These are phyloP conservation scores for Diadema setosum DNA, from an alignment of 35 echinoderm and acorn worm genomes.

Conservation along the genomic window DNA sequence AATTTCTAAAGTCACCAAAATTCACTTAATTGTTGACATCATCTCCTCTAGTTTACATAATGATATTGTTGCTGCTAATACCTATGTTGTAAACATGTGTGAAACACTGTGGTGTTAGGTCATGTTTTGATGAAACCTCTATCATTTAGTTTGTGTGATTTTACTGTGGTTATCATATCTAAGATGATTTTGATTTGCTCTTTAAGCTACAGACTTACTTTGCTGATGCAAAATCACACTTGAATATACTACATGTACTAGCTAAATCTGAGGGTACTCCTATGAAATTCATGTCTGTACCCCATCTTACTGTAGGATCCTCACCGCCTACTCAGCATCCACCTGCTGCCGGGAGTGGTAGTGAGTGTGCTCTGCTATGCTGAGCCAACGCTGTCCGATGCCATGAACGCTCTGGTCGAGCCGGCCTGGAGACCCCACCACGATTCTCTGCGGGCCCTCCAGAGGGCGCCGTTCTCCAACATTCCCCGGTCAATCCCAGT, in stretches of 20 bases:
- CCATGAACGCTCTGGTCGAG: conserved; percentile 60
- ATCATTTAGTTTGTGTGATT: no score
- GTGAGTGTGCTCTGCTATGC: conserved; percentile 85
- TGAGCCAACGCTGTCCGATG: conserved; percentile 62
- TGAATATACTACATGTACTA: not conserved
- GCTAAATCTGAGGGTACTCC: no score
- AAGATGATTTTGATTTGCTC: no score
- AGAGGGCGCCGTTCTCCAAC: conserved; percentile 42
- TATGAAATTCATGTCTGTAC: no score
- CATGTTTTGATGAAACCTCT: no score
- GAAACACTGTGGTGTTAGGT: no score
- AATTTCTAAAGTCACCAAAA: no score
- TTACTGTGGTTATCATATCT: no score
- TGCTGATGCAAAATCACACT: not conserved
- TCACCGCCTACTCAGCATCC: conserved; percentile 75
- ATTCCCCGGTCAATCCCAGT: conserved; percentile 41
- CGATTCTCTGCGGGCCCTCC: conserved; percentile 52
- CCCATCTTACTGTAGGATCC: conserved; percentile 41
- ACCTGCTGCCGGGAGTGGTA: conserved; percentile 64
- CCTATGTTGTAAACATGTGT: no score
- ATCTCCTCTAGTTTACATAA: no score
- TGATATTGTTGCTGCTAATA: no score
- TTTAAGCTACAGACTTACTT: not conserved
- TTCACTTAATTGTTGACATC: no score
- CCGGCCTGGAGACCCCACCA: conserved; percentile 58